Percentiles rank a stretch among this genome's conserved stretches.
These are phyloP conservation scores for Ornithoptera priamus DNA, from an alignment of 2,888 invertebrate genomes.

Conservation along the genomic window DNA sequence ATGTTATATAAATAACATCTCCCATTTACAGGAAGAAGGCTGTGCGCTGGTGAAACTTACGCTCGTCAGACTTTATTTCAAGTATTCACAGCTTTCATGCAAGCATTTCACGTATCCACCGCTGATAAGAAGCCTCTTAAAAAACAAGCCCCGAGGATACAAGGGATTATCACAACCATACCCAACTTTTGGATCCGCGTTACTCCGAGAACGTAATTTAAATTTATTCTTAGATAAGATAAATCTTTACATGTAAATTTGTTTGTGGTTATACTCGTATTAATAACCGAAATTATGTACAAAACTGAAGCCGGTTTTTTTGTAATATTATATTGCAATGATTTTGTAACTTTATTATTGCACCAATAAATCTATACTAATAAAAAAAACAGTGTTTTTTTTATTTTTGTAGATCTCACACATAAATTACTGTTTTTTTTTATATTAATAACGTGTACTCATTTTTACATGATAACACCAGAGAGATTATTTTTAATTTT, in stretches of 20 bases:
- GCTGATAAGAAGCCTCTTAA: constrained; percentile 67
- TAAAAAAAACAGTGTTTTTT: too few relatives aligned
- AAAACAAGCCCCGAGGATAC: constrained; percentile 57
- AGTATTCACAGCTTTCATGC: constrained; percentile 80
- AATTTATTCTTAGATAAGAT: background rate
- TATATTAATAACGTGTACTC: too few relatives aligned
- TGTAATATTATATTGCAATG: too few relatives aligned
- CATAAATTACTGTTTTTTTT: too few relatives aligned
- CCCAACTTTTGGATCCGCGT: constrained; percentile 81
- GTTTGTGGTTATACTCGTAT: too few relatives aligned
- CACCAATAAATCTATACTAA: too few relatives aligned
- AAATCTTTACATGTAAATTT: background rate
- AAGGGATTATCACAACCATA: constrained; percentile 79
- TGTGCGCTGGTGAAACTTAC: constrained; percentile 87
- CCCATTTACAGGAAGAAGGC: constrained; percentile 76
- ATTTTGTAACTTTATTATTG: too few relatives aligned
- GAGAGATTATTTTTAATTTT: too few relatives aligned
- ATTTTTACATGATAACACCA: too few relatives aligned
- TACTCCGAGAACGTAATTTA: constrained; percentile 50
- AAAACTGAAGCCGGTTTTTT: too few relatives aligned
- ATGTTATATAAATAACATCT: background rate
- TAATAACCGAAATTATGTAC: too few relatives aligned
- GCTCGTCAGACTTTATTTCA: constrained; percentile 84
- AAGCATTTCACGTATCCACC: constrained; percentile 81
- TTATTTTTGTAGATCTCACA: too few relatives aligned